Base-by-base conservation (phyloP, 2,888 invertebrate genomes). In the Polia nebulosa region DNA sequence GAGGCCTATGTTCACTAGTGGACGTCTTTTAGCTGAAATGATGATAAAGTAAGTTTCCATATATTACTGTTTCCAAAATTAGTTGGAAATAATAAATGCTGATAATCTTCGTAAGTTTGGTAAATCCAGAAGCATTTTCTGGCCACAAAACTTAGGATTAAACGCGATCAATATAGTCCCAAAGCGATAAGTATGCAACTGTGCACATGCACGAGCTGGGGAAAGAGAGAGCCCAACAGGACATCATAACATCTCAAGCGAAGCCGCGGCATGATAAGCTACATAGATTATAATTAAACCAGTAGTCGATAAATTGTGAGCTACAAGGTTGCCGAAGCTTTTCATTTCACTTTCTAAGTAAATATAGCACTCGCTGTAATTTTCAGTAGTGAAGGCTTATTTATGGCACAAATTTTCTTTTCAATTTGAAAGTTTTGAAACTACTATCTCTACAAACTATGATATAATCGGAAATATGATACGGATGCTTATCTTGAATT, bases 251-350 rank as follows among this genome's bases (percentile, higher is more conserved):
- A 57, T 77, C 72, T 67, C 67, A 45, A 63, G 71, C 51, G 65
- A 82, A 78, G 47, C 64, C 52, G 55, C 65, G 71, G 62, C 41
- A 67, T 64, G 74, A 84, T 84, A 72, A 71, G 60, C 72, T 74
- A 79, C 74, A 80, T 63, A 84, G 85, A 82, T 80, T 81, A 76
- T 80, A 82, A 84, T 82, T 82, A 80, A 84, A 84, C 80, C 72
- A 82, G 80, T 77, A 82, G 71, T 60, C 83, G 58, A 82, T 82
- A 82, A 84, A 82, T 84, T 74, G 64, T 69, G 22, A 56, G 59
- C 63, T 64, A 74, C 73, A 71, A 83, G 70, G 60, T 62, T 62
- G 63, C 39, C 75, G 73, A 85, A 70, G 76, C 47, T 71, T 78
- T 85, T 73, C 67, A 73, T 85, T 83, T 83, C 76, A 77, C 84